phyloP scores from a whole-genome alignment of 2,888 invertebrate species.

The Thera obeliscata region DNA sequence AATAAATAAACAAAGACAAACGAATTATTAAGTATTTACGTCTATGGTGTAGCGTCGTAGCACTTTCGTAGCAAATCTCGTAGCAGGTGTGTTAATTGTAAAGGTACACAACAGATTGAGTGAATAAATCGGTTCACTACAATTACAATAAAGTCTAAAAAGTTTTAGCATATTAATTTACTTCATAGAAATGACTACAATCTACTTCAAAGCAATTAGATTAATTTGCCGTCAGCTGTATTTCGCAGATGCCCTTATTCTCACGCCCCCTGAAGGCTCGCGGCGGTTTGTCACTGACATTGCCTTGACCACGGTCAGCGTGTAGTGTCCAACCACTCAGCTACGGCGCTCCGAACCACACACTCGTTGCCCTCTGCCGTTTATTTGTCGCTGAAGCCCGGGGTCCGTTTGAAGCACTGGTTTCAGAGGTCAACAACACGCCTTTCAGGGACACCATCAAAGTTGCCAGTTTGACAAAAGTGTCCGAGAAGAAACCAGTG shows the following conservation, averaged over 20 bases:
- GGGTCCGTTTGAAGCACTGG: neutral
- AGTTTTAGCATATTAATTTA: neutral
- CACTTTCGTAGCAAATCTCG: neutral
- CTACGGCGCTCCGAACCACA: neutral
- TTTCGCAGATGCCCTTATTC: slow-evolving; percentile 50
- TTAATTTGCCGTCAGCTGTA: slow-evolving; percentile 41
- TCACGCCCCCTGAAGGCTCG: slow-evolving; percentile 43
- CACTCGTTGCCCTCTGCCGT: neutral
- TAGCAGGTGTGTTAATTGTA: too few species aligned
- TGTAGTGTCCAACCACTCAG: neutral
- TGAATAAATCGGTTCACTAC: too few species aligned
- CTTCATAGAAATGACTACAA: neutral
- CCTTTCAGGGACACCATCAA: neutral
- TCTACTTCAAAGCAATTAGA: slow-evolving; percentile 16
- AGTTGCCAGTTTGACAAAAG: neutral
- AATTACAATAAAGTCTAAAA: neutral
- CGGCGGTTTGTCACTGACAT: slow-evolving; percentile 40
- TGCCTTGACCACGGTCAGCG: slow-evolving; percentile 35
- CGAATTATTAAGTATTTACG: neutral
- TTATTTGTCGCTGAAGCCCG: neutral
- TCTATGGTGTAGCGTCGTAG: neutral
- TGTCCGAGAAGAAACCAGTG: neutral
- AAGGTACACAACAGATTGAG: too few species aligned
- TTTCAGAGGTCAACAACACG: neutral
- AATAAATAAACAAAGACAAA: too few species aligned